Conservation (phyloP, 2,797 vertebrate species). For the Sebastes nivosus region DNA sequence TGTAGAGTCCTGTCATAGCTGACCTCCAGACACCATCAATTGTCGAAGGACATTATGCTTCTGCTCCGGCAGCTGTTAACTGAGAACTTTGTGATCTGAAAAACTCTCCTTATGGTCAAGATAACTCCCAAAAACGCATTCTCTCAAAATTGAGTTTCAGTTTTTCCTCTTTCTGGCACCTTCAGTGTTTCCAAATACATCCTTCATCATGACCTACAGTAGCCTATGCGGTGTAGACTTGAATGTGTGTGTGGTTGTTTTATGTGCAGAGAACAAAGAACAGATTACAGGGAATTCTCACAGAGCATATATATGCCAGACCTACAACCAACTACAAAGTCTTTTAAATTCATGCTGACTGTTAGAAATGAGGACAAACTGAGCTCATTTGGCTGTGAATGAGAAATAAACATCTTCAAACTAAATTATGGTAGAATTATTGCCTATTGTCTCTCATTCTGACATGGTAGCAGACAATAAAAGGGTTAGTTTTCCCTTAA, state of each 20-base stretch:
- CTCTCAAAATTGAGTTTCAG: background rate
- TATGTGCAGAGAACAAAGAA: background rate
- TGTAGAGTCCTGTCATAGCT: background rate
- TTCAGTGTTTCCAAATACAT: background rate
- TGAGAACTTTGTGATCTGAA: background rate
- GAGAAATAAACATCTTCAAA: background rate
- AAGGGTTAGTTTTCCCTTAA: too few relatives aligned
- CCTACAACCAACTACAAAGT: background rate
- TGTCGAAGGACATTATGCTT: background rate
- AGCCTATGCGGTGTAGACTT: background rate
- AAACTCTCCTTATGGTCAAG: background rate
- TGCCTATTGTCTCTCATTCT: too few relatives aligned
- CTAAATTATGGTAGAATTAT: background rate
- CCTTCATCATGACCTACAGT: background rate
- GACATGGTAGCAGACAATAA: too few relatives aligned
- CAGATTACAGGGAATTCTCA: slow-evolving; percentile 7
- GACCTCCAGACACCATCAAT: background rate
- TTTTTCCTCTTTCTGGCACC: background rate
- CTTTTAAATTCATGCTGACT: background rate
- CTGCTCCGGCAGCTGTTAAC: background rate
- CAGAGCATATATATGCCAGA: background rate
- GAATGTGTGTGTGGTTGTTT: slow-evolving; percentile 2
- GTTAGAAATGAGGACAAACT: background rate
- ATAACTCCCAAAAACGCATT: background rate
- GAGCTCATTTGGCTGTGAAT: background rate